These are phyloP conservation scores for Drosophila lacertosa DNA, from an alignment of 1,140 invertebrate species.

Conservation along the genomic window DNA sequence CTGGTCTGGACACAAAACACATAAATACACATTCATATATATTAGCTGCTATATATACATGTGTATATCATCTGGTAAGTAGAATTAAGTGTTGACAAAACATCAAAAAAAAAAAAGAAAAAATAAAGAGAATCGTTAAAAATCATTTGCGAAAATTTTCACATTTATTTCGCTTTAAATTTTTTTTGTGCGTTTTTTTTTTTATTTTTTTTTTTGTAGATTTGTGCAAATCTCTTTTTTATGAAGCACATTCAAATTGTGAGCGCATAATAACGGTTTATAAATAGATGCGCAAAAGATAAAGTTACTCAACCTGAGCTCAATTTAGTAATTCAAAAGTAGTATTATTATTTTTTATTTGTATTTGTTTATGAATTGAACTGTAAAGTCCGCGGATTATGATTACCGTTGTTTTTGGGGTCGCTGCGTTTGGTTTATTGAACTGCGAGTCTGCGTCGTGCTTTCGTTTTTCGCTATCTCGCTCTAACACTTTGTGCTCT, in stretches of 20 bases:
- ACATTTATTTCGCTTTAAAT: conserved; percentile 24
- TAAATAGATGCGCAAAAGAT: conserved; percentile 36
- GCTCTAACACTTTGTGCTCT: not conserved
- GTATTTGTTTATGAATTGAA: not conserved
- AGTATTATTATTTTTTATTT: not conserved
- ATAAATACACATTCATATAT: not conserved
- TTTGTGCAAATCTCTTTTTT: conserved; percentile 77
- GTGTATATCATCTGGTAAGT: conserved; percentile 18
- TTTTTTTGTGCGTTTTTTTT: conserved; percentile 10
- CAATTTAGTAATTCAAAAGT: conserved; percentile 33
- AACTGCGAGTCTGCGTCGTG: conserved; percentile 17
- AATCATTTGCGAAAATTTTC: conserved; percentile 56
- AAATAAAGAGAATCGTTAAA: conserved; percentile 43
- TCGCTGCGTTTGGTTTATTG: conserved; percentile 35
- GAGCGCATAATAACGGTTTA: conserved; percentile 42
- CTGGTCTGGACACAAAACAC: not conserved
- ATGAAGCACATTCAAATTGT: conserved; percentile 67
- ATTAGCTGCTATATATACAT: conserved; percentile 11
- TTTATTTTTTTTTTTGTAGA: conserved; percentile 57
- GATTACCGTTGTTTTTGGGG: conserved; percentile 33
- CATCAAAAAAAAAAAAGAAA: too few species aligned
- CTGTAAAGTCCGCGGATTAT: conserved; percentile 32
- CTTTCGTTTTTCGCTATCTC: conserved; percentile 5
- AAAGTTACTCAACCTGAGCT: conserved; percentile 35
- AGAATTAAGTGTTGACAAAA: conserved; percentile 31